Evolutionary conservation across 2,113 vertebrate genomes (phyloP).

Genomic region (Trogon melanurus): DNA sequence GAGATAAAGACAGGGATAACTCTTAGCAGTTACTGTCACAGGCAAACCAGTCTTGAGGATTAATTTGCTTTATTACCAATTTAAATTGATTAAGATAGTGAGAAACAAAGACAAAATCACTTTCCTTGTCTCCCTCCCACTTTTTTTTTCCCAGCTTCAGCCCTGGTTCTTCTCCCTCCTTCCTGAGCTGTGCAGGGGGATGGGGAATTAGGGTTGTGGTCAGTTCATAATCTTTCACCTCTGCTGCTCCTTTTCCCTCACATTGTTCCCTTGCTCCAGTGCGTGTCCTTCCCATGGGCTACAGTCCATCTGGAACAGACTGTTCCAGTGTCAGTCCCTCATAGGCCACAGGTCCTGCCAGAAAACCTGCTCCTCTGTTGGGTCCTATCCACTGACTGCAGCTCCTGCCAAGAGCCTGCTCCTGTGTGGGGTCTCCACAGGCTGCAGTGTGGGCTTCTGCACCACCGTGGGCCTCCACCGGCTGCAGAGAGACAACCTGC

Average conservation of each 20-base stretch:
- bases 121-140: neutral
- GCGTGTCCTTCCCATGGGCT: neutral
- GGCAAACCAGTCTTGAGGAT: neutral
- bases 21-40: neutral
- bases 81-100: neutral
- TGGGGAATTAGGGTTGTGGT: neutral
- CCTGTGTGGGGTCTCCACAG: neutral
- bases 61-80: neutral
- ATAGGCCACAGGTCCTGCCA: neutral
- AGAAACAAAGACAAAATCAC: neutral
- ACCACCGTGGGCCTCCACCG: fast-evolving
- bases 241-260: neutral
- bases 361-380: neutral
- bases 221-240: neutral
- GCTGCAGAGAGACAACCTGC: neutral
- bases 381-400: neutral
- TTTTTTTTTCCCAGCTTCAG: neutral
- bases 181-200: neutral
- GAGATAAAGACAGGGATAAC: neutral
- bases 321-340: neutral
- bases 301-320: neutral
- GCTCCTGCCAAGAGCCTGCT: neutral
- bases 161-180: neutral
- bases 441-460: neutral
- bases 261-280: neutral